These are phyloP conservation scores for Catamblyrhynchus diadema DNA, from an alignment of 2,797 vertebrate species.

Conservation along the genomic window DNA sequence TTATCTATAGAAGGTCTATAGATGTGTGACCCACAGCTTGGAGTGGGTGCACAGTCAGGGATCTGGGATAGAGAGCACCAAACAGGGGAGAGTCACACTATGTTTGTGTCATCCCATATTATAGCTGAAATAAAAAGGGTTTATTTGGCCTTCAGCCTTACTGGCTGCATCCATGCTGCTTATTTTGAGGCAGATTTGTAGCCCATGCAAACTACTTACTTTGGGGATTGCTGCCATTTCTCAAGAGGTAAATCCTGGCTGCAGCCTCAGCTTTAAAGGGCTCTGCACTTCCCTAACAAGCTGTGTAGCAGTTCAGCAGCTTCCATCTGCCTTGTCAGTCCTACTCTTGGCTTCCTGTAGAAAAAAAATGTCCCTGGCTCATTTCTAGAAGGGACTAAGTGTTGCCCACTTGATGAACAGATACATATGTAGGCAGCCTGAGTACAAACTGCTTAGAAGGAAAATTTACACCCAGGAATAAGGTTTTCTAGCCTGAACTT, in stretches of 20 bases:
- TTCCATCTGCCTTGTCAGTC: not conserved
- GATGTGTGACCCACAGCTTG: not conserved
- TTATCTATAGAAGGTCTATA: not conserved
- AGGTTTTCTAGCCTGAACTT: not conserved
- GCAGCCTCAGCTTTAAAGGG: constrained; percentile 1
- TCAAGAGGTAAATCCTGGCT: constrained; percentile 8
- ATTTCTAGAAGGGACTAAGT: not conserved
- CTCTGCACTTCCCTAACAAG: not conserved
- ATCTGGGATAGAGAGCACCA: not conserved
- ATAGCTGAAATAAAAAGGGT: not conserved
- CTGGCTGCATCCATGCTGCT: not conserved
- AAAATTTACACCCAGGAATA: not conserved
- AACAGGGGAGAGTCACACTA: not conserved
- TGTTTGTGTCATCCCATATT: not conserved
- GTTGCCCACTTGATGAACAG: not conserved
- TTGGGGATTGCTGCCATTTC: not conserved
- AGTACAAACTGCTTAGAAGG: not conserved
- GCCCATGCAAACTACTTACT: not conserved
- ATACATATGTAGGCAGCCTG: not conserved
- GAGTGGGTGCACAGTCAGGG: not conserved
- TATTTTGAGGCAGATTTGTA: not conserved
- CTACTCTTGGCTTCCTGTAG: not conserved
- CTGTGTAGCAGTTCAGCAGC: not conserved
- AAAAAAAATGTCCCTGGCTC: not conserved
- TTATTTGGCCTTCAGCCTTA: not conserved